Conservation (phyloP, 2,888 invertebrate species). For the Dioctria linearis region DNA sequence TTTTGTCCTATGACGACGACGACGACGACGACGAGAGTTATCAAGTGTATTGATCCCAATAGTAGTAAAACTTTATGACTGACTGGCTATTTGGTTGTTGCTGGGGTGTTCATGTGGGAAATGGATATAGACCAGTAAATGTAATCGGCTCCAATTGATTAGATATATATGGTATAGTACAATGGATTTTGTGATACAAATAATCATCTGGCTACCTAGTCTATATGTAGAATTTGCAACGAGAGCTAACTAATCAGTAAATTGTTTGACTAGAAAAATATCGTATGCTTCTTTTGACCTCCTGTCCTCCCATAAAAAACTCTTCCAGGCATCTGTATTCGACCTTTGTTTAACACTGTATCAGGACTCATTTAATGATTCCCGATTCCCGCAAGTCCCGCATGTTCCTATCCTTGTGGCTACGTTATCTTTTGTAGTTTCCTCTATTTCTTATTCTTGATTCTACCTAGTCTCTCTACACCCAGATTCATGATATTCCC, state of each 20-base stretch:
- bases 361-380: constrained; percentile 24
- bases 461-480: background rate
- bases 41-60: constrained; percentile 37
- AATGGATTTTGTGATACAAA: background rate
- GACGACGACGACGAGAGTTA: background rate
- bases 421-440: constrained; percentile 27
- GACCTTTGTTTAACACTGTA: constrained; percentile 27
- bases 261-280: constrained; percentile 42
- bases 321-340: background rate
- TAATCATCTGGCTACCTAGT: background rate
- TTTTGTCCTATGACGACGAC: background rate
- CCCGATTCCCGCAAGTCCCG: background rate
- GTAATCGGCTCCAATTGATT: constrained; percentile 30
- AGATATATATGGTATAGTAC: background rate
- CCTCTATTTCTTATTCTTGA: background rate
- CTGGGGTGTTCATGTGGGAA: background rate
- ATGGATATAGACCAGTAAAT: background rate
- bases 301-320: background rate
- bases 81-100: background rate
- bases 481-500: constrained; percentile 22
- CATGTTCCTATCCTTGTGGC: background rate
- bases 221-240: background rate
- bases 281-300: background rate
- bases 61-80: constrained; percentile 33
- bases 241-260: constrained; percentile 23